Percentiles rank a stretch among this genome's conserved stretches.
Evolutionary conservation across 2,797 vertebrate genomes (phyloP).

Genomic region (Dermochelys coriacea): DNA sequence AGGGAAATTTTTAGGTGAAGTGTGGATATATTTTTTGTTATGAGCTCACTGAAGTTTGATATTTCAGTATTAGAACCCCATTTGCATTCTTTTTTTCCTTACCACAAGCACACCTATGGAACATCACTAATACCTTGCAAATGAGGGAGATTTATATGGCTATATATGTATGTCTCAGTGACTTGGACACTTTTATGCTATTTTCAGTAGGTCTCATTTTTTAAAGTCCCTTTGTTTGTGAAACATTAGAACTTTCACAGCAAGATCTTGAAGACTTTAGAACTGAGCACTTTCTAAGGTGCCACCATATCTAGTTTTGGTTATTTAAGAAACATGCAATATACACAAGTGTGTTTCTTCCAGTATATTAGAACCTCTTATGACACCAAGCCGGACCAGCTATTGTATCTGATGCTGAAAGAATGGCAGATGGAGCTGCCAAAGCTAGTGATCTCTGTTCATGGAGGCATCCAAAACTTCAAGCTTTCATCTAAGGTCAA

Average conservation of each 20-base stretch:
- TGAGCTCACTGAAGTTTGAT: not conserved
- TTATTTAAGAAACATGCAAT: conserved; percentile 7
- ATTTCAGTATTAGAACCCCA: not conserved
- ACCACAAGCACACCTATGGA: not conserved
- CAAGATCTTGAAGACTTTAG: not conserved
- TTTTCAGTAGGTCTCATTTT: not conserved
- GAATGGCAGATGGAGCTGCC: conserved; percentile 98
- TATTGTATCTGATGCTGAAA: conserved; percentile 92
- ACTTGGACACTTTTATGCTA: not conserved
- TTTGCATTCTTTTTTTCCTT: not conserved
- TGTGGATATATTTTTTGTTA: not conserved
- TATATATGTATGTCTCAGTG: not conserved
- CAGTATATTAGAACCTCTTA: conserved; percentile 94
- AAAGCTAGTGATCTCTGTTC: conserved; percentile 93
- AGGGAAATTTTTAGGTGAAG: not conserved
- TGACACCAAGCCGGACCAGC: conserved; percentile 87
- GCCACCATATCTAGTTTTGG: not conserved
- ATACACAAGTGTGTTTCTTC: conserved; percentile 29
- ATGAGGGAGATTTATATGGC: not conserved
- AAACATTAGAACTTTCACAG: not conserved
- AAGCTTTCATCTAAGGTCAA: conserved; percentile 88
- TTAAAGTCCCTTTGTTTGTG: not conserved
- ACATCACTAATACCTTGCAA: not conserved
- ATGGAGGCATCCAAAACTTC: conserved; percentile 95
- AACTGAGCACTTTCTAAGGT: not conserved